Conservation (phyloP, 2,797 vertebrate species). For the Cetoscarus ocellatus region DNA sequence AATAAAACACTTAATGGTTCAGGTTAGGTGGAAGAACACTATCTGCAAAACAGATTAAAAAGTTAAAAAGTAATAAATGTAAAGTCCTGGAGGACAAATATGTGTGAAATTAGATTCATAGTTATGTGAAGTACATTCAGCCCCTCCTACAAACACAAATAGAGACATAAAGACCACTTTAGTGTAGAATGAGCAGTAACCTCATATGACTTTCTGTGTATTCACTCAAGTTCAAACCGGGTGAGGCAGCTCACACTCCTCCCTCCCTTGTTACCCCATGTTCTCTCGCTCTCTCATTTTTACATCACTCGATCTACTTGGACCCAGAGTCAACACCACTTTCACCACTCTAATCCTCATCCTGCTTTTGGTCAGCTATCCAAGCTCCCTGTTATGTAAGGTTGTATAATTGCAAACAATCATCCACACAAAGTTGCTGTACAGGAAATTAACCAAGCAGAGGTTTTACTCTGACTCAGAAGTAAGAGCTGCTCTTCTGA, state of each 20-base stretch:
- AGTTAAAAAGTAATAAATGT: too few species aligned
- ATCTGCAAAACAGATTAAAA: too few species aligned
- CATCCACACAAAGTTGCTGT: slow-evolving; percentile 1
- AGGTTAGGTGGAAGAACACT: too few species aligned
- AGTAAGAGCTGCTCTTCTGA: neutral
- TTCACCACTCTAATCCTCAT: slow-evolving; percentile 57
- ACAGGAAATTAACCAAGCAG: neutral
- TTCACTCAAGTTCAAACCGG: slow-evolving; percentile 52
- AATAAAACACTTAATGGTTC: too few species aligned
- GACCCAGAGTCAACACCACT: slow-evolving; percentile 34
- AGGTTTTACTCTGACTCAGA: neutral
- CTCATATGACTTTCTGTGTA: slow-evolving; percentile 51
- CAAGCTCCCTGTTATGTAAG: slow-evolving; percentile 54
- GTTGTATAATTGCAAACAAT: slow-evolving; percentile 46
- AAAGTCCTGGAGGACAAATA: neutral
- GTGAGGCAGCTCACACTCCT: slow-evolving; percentile 13
- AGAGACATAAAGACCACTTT: slow-evolving; percentile 1
- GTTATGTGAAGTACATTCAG: slow-evolving; percentile 1
- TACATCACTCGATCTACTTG: slow-evolving; percentile 39
- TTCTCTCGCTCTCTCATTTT: slow-evolving; percentile 11
- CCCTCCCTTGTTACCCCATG: neutral
- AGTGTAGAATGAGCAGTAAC: slow-evolving; percentile 26
- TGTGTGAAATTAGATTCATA: neutral
- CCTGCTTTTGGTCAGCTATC: slow-evolving; percentile 50
- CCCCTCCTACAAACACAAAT: neutral